Base-by-base conservation (phyloP, 35 echinoderm and acorn worm species). In the Lytechinus variegatus region DNA sequence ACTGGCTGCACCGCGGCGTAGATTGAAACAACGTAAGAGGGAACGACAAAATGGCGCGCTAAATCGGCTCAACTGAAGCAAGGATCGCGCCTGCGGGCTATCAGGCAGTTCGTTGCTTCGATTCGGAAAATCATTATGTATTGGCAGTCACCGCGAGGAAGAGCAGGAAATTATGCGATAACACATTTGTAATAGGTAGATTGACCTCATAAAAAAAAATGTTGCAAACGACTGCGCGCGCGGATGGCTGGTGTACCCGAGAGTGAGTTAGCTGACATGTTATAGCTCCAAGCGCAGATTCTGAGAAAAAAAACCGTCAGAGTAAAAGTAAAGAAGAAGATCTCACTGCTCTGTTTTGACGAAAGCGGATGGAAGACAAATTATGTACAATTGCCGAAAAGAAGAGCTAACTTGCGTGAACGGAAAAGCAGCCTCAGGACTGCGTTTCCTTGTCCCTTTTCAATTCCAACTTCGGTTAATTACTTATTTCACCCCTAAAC, bases 121-220 rank as follows among this genome's bases (percentile, higher is more conserved):
- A 55, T 55, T 93, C 53, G 92, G 92, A 93, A 93, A 93, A 93
- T 93, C 92, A 93, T 93, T 93, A 56, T 93, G 92, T 93, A 93
- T 55, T 54, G 54, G 28, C 92, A 55, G 92, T 57, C 52, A 93
- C 92, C 54, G 92, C 92, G 92, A 93, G 54, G 92, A 93, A 93
- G 53, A 57, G 92, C 29, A 93, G 92, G 92, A 93, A 93, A 93
- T 93, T 93, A 93, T 93, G 92, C 92, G 92, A 93, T 93, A 93
- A 93, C 92, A 57, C 92, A 56, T 93, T 93, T 93, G 29, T 93
- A 93, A 93, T 93, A 57, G 92, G 92, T 27, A 55, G 52, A 57
- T 93, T 93, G 92, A 93, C 92, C 92, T 57, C 54, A 93, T 93
- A 93, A 93, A 44, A 44, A 44, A 44, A 79, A 93, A 93, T 93